A percentile compares a stretch with the other conserved stretches of the same genome.
phyloP scores from a whole-genome alignment of 2,797 vertebrate genomes.

The Ara ararauna region DNA sequence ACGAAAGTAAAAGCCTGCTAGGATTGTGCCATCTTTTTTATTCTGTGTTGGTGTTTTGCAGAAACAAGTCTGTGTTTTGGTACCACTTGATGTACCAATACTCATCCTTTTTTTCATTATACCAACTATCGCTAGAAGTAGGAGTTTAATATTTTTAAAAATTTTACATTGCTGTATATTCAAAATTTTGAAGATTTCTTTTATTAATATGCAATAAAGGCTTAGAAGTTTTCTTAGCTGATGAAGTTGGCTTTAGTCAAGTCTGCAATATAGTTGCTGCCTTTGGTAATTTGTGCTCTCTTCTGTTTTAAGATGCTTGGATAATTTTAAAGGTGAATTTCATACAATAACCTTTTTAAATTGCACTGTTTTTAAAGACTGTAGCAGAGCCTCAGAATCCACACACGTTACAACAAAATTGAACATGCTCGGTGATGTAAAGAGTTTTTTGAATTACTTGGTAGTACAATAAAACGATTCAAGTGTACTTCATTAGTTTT shows the following conservation, averaged over 20 bases:
- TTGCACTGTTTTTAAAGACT: constrained; percentile 80
- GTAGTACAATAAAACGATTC: constrained; percentile 22
- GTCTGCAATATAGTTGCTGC: constrained; percentile 77
- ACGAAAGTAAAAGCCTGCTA: constrained; percentile 69
- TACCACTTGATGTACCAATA: constrained; percentile 63
- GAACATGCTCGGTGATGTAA: not conserved
- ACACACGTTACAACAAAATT: constrained; percentile 22
- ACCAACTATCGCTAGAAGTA: constrained; percentile 73
- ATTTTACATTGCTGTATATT: constrained; percentile 83
- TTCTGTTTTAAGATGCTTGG: constrained; percentile 77
- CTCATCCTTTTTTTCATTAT: constrained; percentile 72
- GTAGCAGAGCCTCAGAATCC: constrained; percentile 67
- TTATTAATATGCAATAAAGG: constrained; percentile 85
- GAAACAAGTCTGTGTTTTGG: constrained; percentile 72
- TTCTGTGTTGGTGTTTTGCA: constrained; percentile 77
- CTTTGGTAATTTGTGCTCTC: constrained; percentile 79
- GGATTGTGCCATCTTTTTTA: constrained; percentile 80
- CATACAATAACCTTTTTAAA: constrained; percentile 77
- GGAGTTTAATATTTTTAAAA: constrained; percentile 80
- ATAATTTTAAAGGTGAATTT: constrained; percentile 76
- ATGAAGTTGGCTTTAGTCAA: constrained; percentile 75
- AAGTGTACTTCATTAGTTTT: constrained; percentile 44
- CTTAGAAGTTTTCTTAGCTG: constrained; percentile 78
- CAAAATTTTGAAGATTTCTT: constrained; percentile 77
- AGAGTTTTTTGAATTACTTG: constrained; percentile 35